These are phyloP conservation scores for Trichoplusia ni DNA, from an alignment of 1,140 invertebrate genomes.

Conservation along the genomic window DNA sequence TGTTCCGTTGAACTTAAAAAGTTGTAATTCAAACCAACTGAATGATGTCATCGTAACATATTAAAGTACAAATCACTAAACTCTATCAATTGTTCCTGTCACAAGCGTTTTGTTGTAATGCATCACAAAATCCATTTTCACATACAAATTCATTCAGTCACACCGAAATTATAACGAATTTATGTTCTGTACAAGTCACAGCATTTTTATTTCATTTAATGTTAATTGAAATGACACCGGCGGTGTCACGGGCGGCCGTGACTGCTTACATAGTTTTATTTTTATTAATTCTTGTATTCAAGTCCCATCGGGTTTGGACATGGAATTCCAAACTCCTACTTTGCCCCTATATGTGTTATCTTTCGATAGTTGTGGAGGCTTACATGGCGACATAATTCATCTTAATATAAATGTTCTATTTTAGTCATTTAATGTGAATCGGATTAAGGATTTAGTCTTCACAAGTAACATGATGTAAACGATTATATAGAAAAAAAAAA, in stretches of 20 bases:
- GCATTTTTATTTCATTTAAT: slow-evolving; percentile 69
- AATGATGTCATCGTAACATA: not conserved
- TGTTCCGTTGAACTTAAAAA: too few relatives aligned
- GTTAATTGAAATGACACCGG: slow-evolving; percentile 74
- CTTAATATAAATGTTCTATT: not conserved
- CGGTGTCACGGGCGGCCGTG: slow-evolving; percentile 56
- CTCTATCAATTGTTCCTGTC: not conserved
- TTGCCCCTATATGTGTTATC: slow-evolving; percentile 70
- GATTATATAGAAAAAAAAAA: too few relatives aligned
- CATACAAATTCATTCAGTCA: slow-evolving; percentile 42
- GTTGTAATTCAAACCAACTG: not conserved
- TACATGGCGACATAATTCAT: slow-evolving; percentile 8
- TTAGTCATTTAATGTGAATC: too few relatives aligned
- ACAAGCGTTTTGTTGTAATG: not conserved
- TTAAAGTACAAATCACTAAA: not conserved
- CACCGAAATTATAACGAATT: slow-evolving; percentile 64
- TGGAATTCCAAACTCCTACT: slow-evolving; percentile 66
- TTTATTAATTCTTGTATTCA: slow-evolving; percentile 65
- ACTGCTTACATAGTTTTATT: slow-evolving; percentile 52
- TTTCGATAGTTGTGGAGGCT: slow-evolving; percentile 28
- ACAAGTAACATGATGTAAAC: too few relatives aligned
- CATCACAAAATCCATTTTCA: slow-evolving; percentile 45
- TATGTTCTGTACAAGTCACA: slow-evolving; percentile 51
- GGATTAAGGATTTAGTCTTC: too few relatives aligned
- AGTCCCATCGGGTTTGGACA: slow-evolving; percentile 56